Evolutionary conservation across 1,140 invertebrate genomes (phyloP).

Genomic region (Drosophila tsacasi): DNA sequence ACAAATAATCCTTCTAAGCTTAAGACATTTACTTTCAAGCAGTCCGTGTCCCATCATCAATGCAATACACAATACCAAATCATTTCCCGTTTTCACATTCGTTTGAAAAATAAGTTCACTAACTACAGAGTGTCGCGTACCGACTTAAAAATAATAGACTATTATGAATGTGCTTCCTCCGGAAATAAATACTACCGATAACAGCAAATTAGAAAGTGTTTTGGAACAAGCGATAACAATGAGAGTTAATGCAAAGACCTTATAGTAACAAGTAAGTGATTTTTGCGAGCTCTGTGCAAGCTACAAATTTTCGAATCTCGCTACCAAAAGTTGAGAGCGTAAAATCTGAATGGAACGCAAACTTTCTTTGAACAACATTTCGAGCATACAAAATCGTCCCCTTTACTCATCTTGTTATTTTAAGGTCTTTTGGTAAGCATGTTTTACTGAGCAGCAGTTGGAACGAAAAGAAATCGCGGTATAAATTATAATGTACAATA

Average conservation of each 20-base stretch:
- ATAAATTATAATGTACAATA: conserved; percentile 58
- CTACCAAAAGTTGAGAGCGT: neutral
- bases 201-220: conserved; percentile 40
- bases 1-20: conserved; percentile 45
- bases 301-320: neutral
- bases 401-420: neutral
- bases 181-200: conserved; percentile 72
- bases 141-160: conserved; percentile 54
- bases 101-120: conserved; percentile 75
- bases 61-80: conserved; percentile 60
- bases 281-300: too few relatives aligned
- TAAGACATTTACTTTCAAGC: conserved; percentile 57
- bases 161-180: conserved; percentile 23
- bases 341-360: neutral
- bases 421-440: conserved; percentile 19
- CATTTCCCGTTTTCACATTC: conserved; percentile 58
- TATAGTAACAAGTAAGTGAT: neutral
- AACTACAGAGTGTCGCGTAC: conserved; percentile 50
- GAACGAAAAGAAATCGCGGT: conserved; percentile 32
- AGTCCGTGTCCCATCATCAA: conserved; percentile 47
- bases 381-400: neutral
- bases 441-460: conserved; percentile 39
- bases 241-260: neutral
- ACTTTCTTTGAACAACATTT: neutral
- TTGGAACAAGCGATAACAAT: conserved; percentile 59